Evolutionary conservation across 2,113 vertebrate species (phyloP), one percentile per base, ranked within the genome.

Genomic region (Oncorhynchus masou): DNA sequence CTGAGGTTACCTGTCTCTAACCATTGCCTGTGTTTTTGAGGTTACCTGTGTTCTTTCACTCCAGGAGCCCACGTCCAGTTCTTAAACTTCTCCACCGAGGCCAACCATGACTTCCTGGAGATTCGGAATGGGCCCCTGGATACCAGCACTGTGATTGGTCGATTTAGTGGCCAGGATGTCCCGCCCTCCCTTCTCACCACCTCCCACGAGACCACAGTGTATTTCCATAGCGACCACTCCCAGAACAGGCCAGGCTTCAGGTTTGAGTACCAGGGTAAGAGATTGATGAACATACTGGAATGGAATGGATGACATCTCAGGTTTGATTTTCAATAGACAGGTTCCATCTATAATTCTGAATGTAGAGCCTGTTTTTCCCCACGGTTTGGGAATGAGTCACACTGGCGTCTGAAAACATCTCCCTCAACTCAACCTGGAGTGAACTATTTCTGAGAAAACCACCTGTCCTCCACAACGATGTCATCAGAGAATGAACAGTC

Each of bases 181-280:
- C 94, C 96, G 0, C 84, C 96, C 25, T 92, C 96, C 16, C 93
- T 99, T 5, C 95, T 99, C 7, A 97, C 97, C 13, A 99, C 97
- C 0, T 97, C 97, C 1, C 98, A 99, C 0, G 96, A 98, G 72
- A 99, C 97, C 78, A 95, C 96, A 0, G 76, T 99, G 1, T 99
- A 99, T 84, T 99, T 99, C 88, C 98, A 99, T 76, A 99, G 97
- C 0, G 98, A 99, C 89, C 97, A 99, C 86, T 99, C 97, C 0
- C 96, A 99, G 91, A 99, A 99, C 91, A 97, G 96, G 57, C 97
- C 96, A 0, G 98, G 98, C 39, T 99, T 99, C 91, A 94, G 96
- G 88, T 93, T 99, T 73, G 96, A 98, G 34, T 99, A 99, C 87
- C 97, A 99, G 79, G 97, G 98, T 97, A 82, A 95, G 91, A 75